Conservation (phyloP, 2,797 vertebrate genomes). For the Limosa lapponica region DNA sequence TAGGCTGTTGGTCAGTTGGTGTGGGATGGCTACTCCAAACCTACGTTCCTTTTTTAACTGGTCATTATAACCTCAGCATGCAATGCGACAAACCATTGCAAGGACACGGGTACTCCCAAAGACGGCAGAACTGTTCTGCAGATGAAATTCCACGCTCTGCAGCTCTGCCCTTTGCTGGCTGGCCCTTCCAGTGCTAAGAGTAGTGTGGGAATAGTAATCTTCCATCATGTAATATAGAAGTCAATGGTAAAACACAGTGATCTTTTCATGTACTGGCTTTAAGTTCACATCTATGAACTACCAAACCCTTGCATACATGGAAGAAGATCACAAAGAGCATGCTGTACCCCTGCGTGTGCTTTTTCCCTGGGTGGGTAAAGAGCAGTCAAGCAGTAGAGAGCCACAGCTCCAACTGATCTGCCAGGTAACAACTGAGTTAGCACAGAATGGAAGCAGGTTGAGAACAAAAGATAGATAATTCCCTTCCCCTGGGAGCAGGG, state of each 20-base stretch:
- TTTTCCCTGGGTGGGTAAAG: neutral
- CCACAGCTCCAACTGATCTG: neutral
- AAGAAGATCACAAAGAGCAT: neutral
- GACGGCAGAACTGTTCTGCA: neutral
- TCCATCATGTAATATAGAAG: fast-evolving
- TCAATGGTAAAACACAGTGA: neutral
- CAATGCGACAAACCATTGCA: neutral
- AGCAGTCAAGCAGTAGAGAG: neutral
- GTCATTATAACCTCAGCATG: neutral
- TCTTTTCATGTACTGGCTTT: neutral
- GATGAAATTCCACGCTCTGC: neutral
- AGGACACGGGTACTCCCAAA: neutral
- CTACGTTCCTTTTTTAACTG: neutral
- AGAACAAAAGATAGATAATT: neutral
- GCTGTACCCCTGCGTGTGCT: fast-evolving
- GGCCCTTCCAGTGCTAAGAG: neutral
- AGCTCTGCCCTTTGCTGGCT: neutral
- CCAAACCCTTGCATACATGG: neutral
- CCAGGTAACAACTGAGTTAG: neutral
- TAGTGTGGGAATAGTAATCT: neutral
- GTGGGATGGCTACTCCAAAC: neutral
- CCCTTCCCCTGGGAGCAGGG: neutral
- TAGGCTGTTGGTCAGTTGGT: neutral
- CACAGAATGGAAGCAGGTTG: neutral
- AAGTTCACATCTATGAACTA: neutral